These are phyloP conservation scores for Xenotilapia leptura DNA, from an alignment of 2,113 vertebrate genomes.

Conservation along the genomic window DNA sequence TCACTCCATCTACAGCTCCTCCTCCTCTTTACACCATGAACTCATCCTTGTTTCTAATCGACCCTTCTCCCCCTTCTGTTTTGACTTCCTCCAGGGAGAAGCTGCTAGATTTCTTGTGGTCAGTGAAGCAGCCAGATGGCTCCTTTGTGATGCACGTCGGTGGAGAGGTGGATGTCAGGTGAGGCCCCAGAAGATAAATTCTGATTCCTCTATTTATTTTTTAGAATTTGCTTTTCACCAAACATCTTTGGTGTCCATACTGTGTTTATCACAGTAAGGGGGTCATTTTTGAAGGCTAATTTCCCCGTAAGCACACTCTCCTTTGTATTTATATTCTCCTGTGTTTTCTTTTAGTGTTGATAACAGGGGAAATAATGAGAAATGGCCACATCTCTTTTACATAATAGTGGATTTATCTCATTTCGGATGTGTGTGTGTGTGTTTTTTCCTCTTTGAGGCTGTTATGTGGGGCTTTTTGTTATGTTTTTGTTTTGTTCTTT, in stretches of 20 bases:
- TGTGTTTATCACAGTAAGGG: neutral
- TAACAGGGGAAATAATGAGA: neutral
- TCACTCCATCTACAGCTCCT: neutral
- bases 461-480: neutral
- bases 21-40: neutral
- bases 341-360: neutral
- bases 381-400: neutral
- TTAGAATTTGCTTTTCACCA: neutral
- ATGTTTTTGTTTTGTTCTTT: neutral
- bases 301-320: neutral
- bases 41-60: neutral
- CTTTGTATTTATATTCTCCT: neutral
- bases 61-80: neutral
- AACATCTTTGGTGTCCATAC: neutral
- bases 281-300: neutral
- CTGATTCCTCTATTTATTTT: neutral
- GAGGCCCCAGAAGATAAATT: conserved; percentile 30
- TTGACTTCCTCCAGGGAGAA: conserved; percentile 77
- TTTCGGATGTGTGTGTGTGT: neutral
- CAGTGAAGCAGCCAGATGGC: conserved; percentile 88
- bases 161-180: conserved; percentile 97
- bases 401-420: neutral
- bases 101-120: conserved; percentile 86
- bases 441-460: neutral
- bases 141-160: conserved; percentile 95